Evolutionary conservation across 2,797 vertebrate genomes (phyloP).

Genomic region (Cynopterus sphinx): DNA sequence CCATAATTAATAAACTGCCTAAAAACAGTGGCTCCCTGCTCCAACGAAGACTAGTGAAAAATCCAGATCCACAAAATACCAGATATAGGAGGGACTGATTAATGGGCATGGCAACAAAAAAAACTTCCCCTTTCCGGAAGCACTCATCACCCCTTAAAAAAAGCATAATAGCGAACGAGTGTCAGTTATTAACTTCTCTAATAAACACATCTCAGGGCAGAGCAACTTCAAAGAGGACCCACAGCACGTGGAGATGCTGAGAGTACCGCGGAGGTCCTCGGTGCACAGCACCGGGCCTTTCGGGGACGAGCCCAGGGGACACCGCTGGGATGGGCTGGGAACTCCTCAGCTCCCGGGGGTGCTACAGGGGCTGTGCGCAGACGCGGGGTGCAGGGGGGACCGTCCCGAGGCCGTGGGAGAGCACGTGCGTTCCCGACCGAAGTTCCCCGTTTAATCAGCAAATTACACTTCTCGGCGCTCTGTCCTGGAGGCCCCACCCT

Average conservation of each 20-base stretch:
- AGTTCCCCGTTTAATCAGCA: not conserved
- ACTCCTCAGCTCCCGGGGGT: not conserved
- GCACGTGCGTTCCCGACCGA: too few relatives aligned
- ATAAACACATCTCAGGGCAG: not conserved
- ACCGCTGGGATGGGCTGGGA: not conserved
- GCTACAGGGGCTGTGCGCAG: not conserved
- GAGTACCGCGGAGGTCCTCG: not conserved
- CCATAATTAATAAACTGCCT: not conserved
- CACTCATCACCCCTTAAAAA: not conserved
- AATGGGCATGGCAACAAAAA: not conserved
- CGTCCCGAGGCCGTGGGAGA: not conserved
- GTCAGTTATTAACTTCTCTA: not conserved
- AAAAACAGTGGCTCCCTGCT: slow-evolving; percentile 36
- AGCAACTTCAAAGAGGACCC: not conserved
- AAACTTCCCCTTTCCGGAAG: not conserved
- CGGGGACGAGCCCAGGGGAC: not conserved
- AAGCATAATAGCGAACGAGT: not conserved
- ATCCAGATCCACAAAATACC: slow-evolving; percentile 31
- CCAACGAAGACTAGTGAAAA: not conserved
- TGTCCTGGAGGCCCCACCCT: too few relatives aligned
- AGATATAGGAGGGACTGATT: not conserved
- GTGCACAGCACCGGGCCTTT: not conserved
- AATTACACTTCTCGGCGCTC: too few relatives aligned
- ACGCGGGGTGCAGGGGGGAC: not conserved
- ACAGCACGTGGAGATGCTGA: not conserved